Conservation (phyloP, 92 coral and sea anemone species). For the Siderastrea radians region DNA sequence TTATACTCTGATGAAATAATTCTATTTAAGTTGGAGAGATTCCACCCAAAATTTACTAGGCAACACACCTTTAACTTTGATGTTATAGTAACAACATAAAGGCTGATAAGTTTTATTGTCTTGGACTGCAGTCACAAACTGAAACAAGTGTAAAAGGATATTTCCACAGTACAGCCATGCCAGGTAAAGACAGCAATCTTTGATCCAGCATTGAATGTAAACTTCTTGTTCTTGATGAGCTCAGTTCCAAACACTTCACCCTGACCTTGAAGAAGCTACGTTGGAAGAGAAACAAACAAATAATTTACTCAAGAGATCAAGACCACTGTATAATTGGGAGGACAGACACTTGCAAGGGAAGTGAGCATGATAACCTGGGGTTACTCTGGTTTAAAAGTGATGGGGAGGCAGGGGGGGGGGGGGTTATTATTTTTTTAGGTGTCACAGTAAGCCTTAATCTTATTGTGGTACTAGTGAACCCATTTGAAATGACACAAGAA, state of each 20-base stretch:
- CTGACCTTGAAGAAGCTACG: constrained; percentile 87
- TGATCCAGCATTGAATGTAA: constrained; percentile 89
- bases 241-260: constrained; percentile 99
- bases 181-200: constrained; percentile 96
- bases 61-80: too few species aligned
- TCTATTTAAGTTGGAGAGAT: too few species aligned
- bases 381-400: too few species aligned
- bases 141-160: constrained; percentile 76
- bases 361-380: too few species aligned
- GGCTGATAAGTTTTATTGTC: neutral
- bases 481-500: too few species aligned
- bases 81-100: neutral
- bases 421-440: neutral
- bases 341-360: too few species aligned
- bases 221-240: constrained; percentile 89
- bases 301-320: neutral
- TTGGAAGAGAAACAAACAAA: neutral
- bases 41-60: too few species aligned
- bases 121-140: neutral
- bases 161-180: constrained; percentile 97
- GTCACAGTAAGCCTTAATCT: neutral
- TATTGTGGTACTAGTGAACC: neutral
- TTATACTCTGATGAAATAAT: neutral
- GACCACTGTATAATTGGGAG: too few species aligned
- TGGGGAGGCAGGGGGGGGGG: too few species aligned